phyloP scores from a whole-genome alignment of 2,888 invertebrate genomes.

The Tryphoninae sp. region DNA sequence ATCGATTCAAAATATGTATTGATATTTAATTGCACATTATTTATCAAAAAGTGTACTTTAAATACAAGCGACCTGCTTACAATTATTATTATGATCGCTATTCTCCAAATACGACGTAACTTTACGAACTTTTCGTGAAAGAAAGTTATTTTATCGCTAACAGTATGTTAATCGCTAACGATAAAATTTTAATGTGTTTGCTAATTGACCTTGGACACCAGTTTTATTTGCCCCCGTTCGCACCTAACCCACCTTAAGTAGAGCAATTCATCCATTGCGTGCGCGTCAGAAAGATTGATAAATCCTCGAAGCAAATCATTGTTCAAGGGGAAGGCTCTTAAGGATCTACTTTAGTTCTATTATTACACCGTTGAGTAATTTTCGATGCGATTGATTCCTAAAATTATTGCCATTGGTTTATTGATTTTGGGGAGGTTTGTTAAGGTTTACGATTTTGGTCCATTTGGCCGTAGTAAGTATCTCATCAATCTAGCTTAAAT shows the following conservation, averaged over 20 bases:
- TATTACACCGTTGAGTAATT: neutral
- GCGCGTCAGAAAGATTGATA: slow-evolving; percentile 19
- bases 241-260: neutral
- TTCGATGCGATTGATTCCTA: too few relatives aligned
- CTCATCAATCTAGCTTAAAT: too few relatives aligned
- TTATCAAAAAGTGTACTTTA: neutral
- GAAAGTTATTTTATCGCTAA: slow-evolving; percentile 15
- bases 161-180: neutral
- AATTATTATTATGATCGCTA: slow-evolving; percentile 5
- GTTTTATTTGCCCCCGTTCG: neutral
- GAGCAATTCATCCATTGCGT: slow-evolving; percentile 4
- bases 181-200: neutral
- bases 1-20: neutral
- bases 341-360: neutral
- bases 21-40: neutral
- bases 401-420: too few relatives aligned
- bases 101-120: neutral
- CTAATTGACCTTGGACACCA: neutral
- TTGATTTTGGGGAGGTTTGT: too few relatives aligned
- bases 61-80: neutral
- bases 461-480: too few relatives aligned
- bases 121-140: neutral
- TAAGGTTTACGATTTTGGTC: too few relatives aligned
- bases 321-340: slow-evolving; percentile 13
- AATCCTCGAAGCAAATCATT: slow-evolving; percentile 34